Percentiles rank a stretch among this genome's conserved stretches.
Evolutionary conservation across 2,888 invertebrate genomes (phyloP).

Genomic region (Gari tellinella): DNA sequence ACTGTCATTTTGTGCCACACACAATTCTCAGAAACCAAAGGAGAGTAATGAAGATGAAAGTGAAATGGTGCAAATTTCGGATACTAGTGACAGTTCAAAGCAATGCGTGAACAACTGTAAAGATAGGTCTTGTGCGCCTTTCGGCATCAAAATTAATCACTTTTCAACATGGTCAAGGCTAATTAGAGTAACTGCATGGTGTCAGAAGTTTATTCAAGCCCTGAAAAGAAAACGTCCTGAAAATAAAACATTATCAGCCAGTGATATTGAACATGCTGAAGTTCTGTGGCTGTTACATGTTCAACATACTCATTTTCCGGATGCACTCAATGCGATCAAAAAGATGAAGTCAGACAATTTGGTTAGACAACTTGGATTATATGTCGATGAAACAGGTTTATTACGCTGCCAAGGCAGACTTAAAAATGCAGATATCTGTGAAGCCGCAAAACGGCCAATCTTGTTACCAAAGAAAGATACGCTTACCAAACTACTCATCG

Average conservation of each 20-base stretch:
- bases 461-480: constrained; percentile 36
- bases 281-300: constrained; percentile 24
- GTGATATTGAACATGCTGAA: constrained; percentile 25
- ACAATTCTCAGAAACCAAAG: too few relatives aligned
- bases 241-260: constrained; percentile 1
- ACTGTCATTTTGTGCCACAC: too few relatives aligned
- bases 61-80: too few relatives aligned
- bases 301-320: constrained; percentile 3
- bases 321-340: not conserved
- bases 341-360: constrained; percentile 4
- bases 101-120: too few relatives aligned
- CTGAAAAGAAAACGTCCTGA: not conserved
- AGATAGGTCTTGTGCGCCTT: too few relatives aligned
- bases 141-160: constrained; percentile 13
- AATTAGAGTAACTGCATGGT: constrained; percentile 19
- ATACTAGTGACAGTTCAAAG: too few relatives aligned
- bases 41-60: not conserved
- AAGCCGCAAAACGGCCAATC: too few relatives aligned
- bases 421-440: too few relatives aligned
- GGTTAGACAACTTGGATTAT: constrained; percentile 15
- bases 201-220: constrained; percentile 13
- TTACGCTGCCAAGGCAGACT: too few relatives aligned
- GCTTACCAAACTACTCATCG: constrained; percentile 30
- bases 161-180: constrained; percentile 24
- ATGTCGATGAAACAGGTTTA: too few relatives aligned